Conservation (phyloP, 2,888 invertebrate genomes). For the Galeopsomyia nigrocyanea region DNA sequence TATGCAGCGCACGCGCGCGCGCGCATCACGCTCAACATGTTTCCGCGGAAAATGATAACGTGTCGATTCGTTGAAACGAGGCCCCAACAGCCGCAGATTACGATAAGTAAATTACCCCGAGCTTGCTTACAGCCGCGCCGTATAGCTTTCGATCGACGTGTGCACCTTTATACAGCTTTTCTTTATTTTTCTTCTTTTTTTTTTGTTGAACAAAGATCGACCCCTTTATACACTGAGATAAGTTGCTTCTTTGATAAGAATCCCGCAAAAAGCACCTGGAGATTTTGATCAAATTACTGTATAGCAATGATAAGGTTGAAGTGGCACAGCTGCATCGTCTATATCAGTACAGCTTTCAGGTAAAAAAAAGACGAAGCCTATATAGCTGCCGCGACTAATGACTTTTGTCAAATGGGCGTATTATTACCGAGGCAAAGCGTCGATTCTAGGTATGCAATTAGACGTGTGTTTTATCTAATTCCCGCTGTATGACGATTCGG, state of each 20-base stretch:
- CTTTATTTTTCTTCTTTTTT: neutral
- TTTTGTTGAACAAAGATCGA: neutral
- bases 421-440: too few species aligned
- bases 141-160: too few species aligned
- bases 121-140: too few species aligned
- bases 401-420: too few species aligned
- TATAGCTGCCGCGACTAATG: too few species aligned
- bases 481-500: neutral
- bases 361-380: too few species aligned
- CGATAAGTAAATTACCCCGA: constrained; percentile 39
- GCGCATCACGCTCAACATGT: neutral
- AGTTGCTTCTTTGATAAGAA: neutral
- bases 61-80: constrained; percentile 24
- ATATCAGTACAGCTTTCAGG: too few species aligned
- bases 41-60: constrained; percentile 29
- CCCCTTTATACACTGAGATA: neutral
- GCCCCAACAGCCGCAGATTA: constrained; percentile 8
- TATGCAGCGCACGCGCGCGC: neutral
- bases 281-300: constrained; percentile 11
- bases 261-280: neutral
- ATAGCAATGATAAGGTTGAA: neutral
- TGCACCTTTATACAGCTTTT: neutral
- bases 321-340: too few species aligned
- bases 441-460: neutral
- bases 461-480: neutral